phyloP scores from a whole-genome alignment of 2,797 vertebrate genomes.

The Anguilla obscura region DNA sequence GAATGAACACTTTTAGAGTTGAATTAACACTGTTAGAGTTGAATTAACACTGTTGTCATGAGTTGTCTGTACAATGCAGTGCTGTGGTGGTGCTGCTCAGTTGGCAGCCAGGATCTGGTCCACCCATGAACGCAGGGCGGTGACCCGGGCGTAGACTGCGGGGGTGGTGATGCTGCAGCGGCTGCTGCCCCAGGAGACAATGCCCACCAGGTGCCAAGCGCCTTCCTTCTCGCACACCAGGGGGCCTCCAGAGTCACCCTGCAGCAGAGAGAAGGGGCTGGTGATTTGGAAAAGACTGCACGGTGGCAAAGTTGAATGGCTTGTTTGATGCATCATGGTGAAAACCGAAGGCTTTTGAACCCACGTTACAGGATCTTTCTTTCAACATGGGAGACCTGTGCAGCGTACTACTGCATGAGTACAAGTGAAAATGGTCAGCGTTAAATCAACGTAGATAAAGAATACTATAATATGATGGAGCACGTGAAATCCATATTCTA shows the following conservation, averaged over 20 bases:
- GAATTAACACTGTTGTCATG: background rate
- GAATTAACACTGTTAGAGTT: too few relatives aligned
- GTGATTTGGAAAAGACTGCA: background rate
- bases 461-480: too few relatives aligned
- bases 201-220: conserved; percentile 78
- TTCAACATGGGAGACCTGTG: background rate
- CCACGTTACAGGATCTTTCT: background rate
- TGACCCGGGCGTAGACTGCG: conserved; percentile 72
- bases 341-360: background rate
- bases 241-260: conserved; percentile 80
- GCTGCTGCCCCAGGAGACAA: conserved; percentile 80
- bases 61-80: background rate
- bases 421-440: too few relatives aligned
- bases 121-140: conserved; percentile 68
- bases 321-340: background rate
- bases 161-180: conserved; percentile 61
- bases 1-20: too few relatives aligned
- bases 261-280: conserved; percentile 26
- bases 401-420: background rate
- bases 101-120: conserved; percentile 70
- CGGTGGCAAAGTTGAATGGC: background rate
- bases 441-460: too few relatives aligned
- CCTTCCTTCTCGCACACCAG: conserved; percentile 77
- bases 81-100: conserved; percentile 47
- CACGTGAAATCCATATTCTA: too few relatives aligned